Percentiles rank a stretch among this genome's conserved stretches.
These are phyloP conservation scores for Enteromius unitaeniatus DNA, from an alignment of 2,797 vertebrate species.

Conservation along the genomic window DNA sequence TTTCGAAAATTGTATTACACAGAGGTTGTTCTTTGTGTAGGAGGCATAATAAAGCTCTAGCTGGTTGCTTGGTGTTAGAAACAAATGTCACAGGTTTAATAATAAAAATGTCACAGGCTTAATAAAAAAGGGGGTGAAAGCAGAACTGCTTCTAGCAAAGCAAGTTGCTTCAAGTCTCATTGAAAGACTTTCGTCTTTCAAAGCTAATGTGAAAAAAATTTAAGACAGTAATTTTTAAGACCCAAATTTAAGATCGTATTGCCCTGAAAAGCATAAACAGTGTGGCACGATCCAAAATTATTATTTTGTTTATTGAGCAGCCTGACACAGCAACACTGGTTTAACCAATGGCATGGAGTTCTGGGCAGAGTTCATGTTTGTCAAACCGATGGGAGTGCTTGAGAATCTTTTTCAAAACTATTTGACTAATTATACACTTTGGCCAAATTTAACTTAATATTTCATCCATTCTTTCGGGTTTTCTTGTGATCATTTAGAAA, in stretches of 20 bases:
- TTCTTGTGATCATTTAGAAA: constrained; percentile 21
- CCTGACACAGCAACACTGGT: background rate
- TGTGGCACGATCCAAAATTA: background rate
- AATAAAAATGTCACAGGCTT: constrained; percentile 1
- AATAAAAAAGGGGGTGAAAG: background rate
- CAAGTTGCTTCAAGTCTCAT: background rate
- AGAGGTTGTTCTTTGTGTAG: background rate
- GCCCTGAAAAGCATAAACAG: background rate
- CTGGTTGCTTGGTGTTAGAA: constrained; percentile 10
- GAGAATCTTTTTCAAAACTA: background rate
- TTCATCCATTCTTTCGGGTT: background rate
- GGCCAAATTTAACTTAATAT: background rate
- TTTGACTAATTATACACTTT: no score
- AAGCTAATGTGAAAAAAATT: background rate
- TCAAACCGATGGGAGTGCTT: background rate
- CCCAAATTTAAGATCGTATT: background rate
- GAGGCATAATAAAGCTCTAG: background rate
- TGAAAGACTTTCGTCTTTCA: background rate
- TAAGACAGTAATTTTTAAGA: background rate
- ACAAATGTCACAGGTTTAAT: constrained; percentile 10
- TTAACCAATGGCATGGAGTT: background rate
- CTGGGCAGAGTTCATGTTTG: background rate
- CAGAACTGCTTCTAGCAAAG: no score
- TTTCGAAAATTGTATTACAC: background rate
- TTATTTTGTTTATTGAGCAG: background rate